Percentiles rank a stretch among this genome's conserved stretches.
These are phyloP conservation scores for Berghia stephanieae DNA, from an alignment of 1,140 invertebrate species.

Conservation along the genomic window DNA sequence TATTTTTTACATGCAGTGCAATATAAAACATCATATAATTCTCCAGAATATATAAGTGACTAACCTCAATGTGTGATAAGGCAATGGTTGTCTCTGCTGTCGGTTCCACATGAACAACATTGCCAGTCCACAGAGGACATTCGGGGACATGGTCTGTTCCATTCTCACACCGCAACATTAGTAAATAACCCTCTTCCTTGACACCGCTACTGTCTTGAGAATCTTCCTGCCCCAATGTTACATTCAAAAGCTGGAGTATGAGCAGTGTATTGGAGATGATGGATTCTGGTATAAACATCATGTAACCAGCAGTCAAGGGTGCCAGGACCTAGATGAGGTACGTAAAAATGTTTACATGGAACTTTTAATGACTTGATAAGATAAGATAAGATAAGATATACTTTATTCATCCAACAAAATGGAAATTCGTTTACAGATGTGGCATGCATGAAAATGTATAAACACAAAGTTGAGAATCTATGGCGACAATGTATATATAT, in stretches of 20 bases:
- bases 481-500: too few relatives aligned
- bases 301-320: constrained; percentile 63
- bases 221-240: constrained; percentile 64
- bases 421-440: too few relatives aligned
- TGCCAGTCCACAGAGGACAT: constrained; percentile 61
- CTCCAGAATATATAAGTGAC: neutral
- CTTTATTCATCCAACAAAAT: too few relatives aligned
- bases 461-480: too few relatives aligned
- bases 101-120: constrained; percentile 64
- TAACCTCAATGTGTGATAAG: constrained; percentile 67
- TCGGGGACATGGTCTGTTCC: constrained; percentile 39
- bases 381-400: too few relatives aligned
- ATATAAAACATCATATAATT: too few relatives aligned
- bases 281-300: constrained; percentile 67
- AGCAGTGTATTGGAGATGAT: constrained; percentile 52
- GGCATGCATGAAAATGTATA: too few relatives aligned
- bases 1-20: too few relatives aligned
- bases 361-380: too few relatives aligned
- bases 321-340: constrained; percentile 57
- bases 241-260: constrained; percentile 63
- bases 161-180: constrained; percentile 61
- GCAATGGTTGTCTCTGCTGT: constrained; percentile 69
- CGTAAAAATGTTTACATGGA: too few relatives aligned
- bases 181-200: constrained; percentile 63
- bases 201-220: constrained; percentile 36